Base-by-base conservation (phyloP, 2,113 vertebrate species). In the Hemibagrus wyckioides region DNA sequence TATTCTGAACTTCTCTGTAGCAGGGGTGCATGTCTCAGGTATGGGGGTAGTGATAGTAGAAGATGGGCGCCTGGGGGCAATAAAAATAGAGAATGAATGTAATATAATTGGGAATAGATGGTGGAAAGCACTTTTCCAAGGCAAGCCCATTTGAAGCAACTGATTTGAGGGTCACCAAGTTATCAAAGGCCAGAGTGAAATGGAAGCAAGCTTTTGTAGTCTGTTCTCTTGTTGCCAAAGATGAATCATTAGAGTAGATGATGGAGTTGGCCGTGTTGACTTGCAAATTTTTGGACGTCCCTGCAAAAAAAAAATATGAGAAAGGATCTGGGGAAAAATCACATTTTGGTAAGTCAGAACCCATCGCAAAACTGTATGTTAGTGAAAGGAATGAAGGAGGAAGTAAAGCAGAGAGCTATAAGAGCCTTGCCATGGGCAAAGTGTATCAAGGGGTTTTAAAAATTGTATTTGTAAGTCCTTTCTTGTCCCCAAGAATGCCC, bases 151-250 rank as follows among this genome's bases (percentile, higher is more conserved):
- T 83, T 83, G 36, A 83, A 83, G 61, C 81, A 65, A 83, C 81
- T 83, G 80, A 82, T 65, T 83, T 83, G 50, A 30, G 39, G 59
- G 81, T 83, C 81, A 65, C 28, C 41, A 65, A 83, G 81, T 65
- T 65, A 65, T 83, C 41, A 50, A 83, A 83, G 81, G 81, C 59
- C 81, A 65, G 10, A 65, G 17, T 65, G 81, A 44, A 65, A 83
- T 82, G 57, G 57, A 2, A 44, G 39, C 57, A 82, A n/a, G 59
- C 81, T 63, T 41, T 83, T 65, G 59, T 65, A n/a, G 28, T 19
- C 56, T 19, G 81, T n/a, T 48, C 41, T 82, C 59, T 65, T 48
- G 39, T 48, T 65, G 57, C 41, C 61, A 48, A 59, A 59, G 36
- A 81, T 13, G 54, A 41, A 41, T 39, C 28, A 83, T 44, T 48